Evolutionary conservation across 2,888 invertebrate species (phyloP), one percentile per base, ranked within the genome.

Genomic region (Euplagia quadripunctaria): DNA sequence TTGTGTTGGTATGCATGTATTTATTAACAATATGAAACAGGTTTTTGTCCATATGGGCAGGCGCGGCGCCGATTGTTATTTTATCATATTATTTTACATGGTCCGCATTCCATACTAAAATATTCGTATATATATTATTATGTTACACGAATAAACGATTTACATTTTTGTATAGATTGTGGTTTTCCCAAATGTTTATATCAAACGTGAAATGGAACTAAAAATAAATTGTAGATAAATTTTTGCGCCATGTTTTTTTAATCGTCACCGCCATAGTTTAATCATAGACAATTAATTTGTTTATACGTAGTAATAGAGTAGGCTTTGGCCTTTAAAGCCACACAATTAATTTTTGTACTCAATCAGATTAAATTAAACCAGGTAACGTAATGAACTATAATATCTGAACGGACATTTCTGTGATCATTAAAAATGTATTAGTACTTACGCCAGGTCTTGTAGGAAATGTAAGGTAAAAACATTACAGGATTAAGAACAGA

Each of bases 21-120:
- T 84, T 83, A 86, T 84, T 82, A 85, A 85, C 79, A 78, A 85
- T 82, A 82, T 84, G 79, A 86, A 93, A 94, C 93, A 85, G 93
- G 93, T 94, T 93, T 88, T 84, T 82, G 86, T 87, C 91, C 92
- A 92, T 92, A 93, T 92, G 91, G 91, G 87, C 90, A 86, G 87
- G 79, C 85, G 81, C 83, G 86, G 85, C 88, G 86, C 83, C 88
- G 89, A 91, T 91, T 91, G 92, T 91, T 91, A 90, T 92, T 90
- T 90, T 92, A 93, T 92, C 88, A 91, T 88, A 92, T 91, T 88
- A 89, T 89, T 89, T 91, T 87, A 88, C 87, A 80, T 88, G 87
- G 89, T 90, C 93, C 92, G 92, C 93, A 92, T 93, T 92, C 93
- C 88, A 80, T 74, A 79, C 84, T 86, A 66, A 87, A 85, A 79